Evolutionary conservation across 2,888 invertebrate species (phyloP).

Genomic region (Phortica okadai): DNA sequence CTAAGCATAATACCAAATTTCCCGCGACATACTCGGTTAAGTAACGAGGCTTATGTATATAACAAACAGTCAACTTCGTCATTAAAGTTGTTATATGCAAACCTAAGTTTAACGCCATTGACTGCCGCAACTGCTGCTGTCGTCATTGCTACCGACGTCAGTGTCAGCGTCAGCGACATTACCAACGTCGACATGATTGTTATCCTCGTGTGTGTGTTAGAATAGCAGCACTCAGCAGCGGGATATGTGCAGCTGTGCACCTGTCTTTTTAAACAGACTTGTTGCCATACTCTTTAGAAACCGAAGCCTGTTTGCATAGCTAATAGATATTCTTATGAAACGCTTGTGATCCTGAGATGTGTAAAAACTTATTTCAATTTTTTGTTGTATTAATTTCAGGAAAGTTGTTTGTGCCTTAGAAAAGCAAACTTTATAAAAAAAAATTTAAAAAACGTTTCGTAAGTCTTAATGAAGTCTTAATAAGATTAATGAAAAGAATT

Average conservation of each 20-base stretch:
- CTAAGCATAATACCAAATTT: background rate
- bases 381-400: too few species aligned
- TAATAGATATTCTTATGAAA: background rate
- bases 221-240: background rate
- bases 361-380: too few species aligned
- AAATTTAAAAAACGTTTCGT: too few species aligned
- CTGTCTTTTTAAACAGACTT: background rate
- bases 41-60: conserved; percentile 8
- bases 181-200: background rate
- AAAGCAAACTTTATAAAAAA: too few species aligned
- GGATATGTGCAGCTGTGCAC: conserved; percentile 14
- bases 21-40: background rate
- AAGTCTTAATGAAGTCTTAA: too few species aligned
- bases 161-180: background rate
- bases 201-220: background rate
- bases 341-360: background rate
- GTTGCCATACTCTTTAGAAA: background rate
- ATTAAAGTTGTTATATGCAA: conserved; percentile 2
- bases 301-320: background rate
- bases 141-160: background rate
- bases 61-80: conserved; percentile 18
- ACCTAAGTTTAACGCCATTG: background rate
- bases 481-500: too few species aligned
- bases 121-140: background rate
- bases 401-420: too few species aligned